phyloP scores from a whole-genome alignment of 2,113 vertebrate genomes.

The Peromyscus leucopus region DNA sequence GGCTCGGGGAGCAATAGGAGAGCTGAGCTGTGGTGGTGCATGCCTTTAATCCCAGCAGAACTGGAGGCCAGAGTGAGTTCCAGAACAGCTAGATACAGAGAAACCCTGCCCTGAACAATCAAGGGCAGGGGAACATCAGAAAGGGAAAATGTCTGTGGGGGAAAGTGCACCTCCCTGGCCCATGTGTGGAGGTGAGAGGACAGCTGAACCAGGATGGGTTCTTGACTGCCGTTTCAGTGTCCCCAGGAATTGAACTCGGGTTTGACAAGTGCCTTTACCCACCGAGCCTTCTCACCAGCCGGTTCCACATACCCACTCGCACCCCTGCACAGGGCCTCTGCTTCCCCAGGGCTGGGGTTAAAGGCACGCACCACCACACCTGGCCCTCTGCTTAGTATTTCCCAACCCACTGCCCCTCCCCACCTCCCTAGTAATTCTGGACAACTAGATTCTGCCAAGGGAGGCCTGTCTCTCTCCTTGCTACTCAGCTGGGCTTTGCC shows the following conservation, averaged over 20 bases:
- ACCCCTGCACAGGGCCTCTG: neutral
- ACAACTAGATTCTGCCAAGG: neutral
- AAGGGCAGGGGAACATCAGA: neutral
- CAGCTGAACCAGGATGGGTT: neutral
- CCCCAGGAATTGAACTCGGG: neutral
- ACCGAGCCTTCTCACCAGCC: neutral
- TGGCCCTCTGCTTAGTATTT: neutral
- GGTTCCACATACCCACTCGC: neutral
- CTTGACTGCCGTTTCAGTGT: neutral
- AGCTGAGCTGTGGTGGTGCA: no score
- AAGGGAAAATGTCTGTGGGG: neutral
- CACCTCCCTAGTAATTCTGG: neutral
- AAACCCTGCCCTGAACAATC: no score
- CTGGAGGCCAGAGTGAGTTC: no score
- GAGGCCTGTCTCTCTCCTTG: neutral
- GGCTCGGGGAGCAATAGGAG: no score
- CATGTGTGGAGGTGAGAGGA: neutral
- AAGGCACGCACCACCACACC: neutral
- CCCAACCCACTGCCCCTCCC: neutral
- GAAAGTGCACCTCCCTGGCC: neutral
- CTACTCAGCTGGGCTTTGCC: neutral
- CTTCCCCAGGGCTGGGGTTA: neutral
- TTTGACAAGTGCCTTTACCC: neutral
- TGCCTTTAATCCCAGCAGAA: no score
- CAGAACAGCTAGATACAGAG: no score